Evolutionary conservation across 2,888 invertebrate genomes (phyloP).

Genomic region (Chalcosyrphus nemorum): DNA sequence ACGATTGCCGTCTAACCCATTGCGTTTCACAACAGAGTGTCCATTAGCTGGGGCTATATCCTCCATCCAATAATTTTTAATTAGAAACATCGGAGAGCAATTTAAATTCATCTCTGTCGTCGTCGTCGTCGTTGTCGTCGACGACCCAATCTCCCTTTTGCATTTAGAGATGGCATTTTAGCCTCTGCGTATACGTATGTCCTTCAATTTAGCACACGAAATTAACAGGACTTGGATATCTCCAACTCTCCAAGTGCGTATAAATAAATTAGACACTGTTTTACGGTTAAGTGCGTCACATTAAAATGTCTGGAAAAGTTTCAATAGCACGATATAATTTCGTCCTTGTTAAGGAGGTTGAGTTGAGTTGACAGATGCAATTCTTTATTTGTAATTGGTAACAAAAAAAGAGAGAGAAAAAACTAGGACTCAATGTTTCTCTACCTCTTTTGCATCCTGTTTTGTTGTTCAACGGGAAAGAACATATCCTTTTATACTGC

Average conservation of each 20-base stretch:
- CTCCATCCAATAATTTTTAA: conserved; percentile 60
- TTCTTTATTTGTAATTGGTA: not conserved
- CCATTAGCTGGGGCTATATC: not conserved
- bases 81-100: conserved; percentile 64
- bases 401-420: not conserved
- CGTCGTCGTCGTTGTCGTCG: no score
- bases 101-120: conserved; percentile 65
- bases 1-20: conserved; percentile 41
- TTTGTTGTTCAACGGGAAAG: not conserved
- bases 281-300: not conserved
- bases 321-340: not conserved
- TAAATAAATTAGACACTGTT: conserved; percentile 34
- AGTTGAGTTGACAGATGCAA: no score
- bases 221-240: conserved; percentile 10
- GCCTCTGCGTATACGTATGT: not conserved
- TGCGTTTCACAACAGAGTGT: conserved; percentile 38
- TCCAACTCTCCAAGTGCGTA: conserved; percentile 48
- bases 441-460: not conserved
- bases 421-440: not conserved
- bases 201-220: not conserved
- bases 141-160: not conserved
- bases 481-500: not conserved
- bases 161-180: not conserved
- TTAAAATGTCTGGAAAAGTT: conserved; percentile 1
- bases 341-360: not conserved